Percentiles rank a stretch among this genome's conserved stretches.
These are phyloP conservation scores for Knipowitschia caucasica DNA, from an alignment of 2,797 vertebrate species.

Conservation along the genomic window DNA sequence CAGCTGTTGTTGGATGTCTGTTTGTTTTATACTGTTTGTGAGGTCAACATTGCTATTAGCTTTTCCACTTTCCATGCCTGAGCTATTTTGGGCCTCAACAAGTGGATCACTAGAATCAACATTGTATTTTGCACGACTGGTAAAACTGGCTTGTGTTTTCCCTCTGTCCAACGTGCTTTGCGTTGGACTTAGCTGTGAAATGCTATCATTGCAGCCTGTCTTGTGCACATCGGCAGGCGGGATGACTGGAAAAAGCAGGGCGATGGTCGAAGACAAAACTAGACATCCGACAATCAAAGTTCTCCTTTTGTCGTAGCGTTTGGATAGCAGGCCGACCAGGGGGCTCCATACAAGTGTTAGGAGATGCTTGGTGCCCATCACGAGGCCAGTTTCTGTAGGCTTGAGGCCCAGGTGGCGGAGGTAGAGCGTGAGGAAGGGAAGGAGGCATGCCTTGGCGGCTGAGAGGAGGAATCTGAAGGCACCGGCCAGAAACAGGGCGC, in stretches of 20 bases:
- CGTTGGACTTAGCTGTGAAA: constrained; percentile 20
- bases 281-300: constrained; percentile 70
- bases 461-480: constrained; percentile 78
- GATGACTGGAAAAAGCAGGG: constrained; percentile 75
- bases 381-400: constrained; percentile 77
- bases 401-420: constrained; percentile 81
- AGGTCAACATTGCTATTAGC: constrained; percentile 48
- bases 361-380: constrained; percentile 79
- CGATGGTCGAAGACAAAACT: constrained; percentile 68
- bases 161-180: not conserved
- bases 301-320: constrained; percentile 72
- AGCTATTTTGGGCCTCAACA: not conserved
- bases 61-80: constrained; percentile 16
- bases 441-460: constrained; percentile 74
- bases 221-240: constrained; percentile 41
- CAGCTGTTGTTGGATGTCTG: constrained; percentile 69
- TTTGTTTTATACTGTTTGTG: constrained; percentile 61
- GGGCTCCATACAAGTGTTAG: constrained; percentile 76
- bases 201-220: constrained; percentile 54
- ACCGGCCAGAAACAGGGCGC: constrained; percentile 75
- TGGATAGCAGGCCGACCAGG: constrained; percentile 69
- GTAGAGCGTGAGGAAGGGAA: constrained; percentile 87
- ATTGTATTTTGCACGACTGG: not conserved
- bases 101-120: not conserved
- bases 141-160: not conserved